Conservation (phyloP, 1,140 invertebrate genomes). For the Lepidurus couesii region DNA sequence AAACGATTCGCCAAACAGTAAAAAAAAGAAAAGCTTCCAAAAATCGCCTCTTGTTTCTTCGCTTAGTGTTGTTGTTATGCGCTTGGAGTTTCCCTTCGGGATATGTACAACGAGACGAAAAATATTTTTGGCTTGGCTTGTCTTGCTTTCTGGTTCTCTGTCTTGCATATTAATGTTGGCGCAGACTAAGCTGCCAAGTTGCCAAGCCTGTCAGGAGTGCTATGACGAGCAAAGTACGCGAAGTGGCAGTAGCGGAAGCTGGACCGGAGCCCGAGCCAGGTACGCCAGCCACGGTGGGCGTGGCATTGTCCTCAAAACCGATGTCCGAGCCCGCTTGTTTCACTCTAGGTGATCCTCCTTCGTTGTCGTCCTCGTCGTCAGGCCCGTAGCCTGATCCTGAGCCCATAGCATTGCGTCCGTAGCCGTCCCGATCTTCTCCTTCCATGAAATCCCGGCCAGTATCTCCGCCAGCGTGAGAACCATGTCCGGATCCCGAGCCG, state of each 20-base stretch:
- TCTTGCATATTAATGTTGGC: constrained; percentile 9
- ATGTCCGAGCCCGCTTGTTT: neutral
- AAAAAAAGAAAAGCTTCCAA: neutral
- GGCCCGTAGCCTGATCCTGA: constrained; percentile 32
- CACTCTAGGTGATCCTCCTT: neutral
- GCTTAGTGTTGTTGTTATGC: neutral
- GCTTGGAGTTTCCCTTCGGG: neutral
- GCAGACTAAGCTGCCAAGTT: neutral
- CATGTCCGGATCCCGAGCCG: constrained; percentile 30
- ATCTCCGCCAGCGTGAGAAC: neutral
- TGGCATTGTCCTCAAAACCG: neutral
- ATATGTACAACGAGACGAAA: neutral
- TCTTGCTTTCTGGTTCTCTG: neutral
- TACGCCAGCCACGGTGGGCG: neutral
- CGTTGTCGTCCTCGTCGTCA: neutral
- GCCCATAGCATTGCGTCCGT: constrained; percentile 8
- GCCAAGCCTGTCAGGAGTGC: neutral
- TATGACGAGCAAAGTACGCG: constrained; percentile 3
- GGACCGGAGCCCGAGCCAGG: neutral
- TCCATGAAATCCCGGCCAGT: neutral
- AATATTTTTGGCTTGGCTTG: neutral
- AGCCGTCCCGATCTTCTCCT: neutral
- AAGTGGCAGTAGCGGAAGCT: neutral
- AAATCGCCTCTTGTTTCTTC: neutral
- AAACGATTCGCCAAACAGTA: neutral